Conservation (phyloP, 2,797 vertebrate genomes). For the Lutjanus campechanus region DNA sequence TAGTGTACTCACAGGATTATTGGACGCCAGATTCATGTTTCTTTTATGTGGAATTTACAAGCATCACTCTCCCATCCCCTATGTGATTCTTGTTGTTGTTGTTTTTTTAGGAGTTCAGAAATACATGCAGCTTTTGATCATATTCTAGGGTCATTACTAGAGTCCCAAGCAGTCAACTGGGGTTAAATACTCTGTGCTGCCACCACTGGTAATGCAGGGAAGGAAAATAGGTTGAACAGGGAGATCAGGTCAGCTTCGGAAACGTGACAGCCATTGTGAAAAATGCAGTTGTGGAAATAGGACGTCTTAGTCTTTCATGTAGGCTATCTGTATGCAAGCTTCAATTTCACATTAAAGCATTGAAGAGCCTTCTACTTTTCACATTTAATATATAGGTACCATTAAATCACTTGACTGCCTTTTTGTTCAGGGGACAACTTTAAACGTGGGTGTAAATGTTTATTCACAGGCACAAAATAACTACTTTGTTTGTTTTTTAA, state of each 20-base stretch:
- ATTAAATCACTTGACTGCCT: neutral
- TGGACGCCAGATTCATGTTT: neutral
- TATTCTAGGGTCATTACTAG: constrained; percentile 20
- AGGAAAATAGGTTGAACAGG: neutral
- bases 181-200: constrained; percentile 17
- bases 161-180: neutral
- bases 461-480: neutral
- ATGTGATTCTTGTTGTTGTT: neutral
- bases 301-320: constrained; percentile 15
- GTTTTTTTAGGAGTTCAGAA: neutral
- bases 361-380: neutral
- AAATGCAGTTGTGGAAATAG: constrained; percentile 1
- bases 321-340: constrained; percentile 2
- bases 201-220: neutral
- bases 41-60: constrained; percentile 24
- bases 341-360: constrained; percentile 5
- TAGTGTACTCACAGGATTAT: neutral
- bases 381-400: constrained; percentile 3
- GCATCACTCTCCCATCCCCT: neutral
- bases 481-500: neutral
- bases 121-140: constrained; percentile 10
- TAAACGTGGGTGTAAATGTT: neutral
- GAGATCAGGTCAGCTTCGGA: neutral
- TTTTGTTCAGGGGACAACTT: neutral
- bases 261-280: neutral